Percentiles rank a stretch among this genome's conserved stretches.
These are phyloP conservation scores for Calliphora vicina DNA, from an alignment of 1,140 invertebrate genomes.

Conservation along the genomic window DNA sequence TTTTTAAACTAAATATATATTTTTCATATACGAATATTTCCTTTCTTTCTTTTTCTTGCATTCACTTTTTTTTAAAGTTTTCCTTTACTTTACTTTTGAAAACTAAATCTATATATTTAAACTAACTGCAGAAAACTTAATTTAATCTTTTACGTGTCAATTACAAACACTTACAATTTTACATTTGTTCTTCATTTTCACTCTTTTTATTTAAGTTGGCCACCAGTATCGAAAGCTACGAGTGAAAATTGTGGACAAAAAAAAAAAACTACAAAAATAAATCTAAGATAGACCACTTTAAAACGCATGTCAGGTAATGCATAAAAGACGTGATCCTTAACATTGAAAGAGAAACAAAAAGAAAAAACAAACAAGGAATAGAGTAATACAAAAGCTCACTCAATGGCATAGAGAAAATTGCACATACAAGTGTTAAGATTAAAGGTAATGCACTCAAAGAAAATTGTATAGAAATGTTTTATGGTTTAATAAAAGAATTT, in stretches of 20 bases:
- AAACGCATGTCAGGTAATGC: conserved; percentile 12
- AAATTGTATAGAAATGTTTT: too few species aligned
- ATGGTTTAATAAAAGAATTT: too few species aligned
- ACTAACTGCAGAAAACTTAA: background rate
- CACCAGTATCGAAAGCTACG: background rate
- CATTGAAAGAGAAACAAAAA: background rate
- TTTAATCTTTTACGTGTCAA: conserved; percentile 16
- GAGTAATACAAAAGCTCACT: background rate
- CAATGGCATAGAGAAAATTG: background rate
- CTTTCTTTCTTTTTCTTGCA: too few species aligned
- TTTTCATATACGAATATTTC: too few species aligned
- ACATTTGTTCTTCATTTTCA: background rate
- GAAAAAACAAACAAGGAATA: background rate
- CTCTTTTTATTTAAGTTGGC: background rate
- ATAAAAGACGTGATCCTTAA: conserved; percentile 13
- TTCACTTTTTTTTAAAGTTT: background rate
- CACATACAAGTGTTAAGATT: too few species aligned
- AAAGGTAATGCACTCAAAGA: too few species aligned
- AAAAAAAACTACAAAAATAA: background rate
- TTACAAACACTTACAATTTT: background rate
- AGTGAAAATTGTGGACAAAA: background rate
- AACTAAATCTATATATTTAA: background rate
- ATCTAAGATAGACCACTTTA: background rate
- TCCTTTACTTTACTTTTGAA: background rate
- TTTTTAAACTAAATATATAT: background rate